phyloP scores from a whole-genome alignment of 1,140 invertebrate genomes.

The Anagrus nilaparvatae region DNA sequence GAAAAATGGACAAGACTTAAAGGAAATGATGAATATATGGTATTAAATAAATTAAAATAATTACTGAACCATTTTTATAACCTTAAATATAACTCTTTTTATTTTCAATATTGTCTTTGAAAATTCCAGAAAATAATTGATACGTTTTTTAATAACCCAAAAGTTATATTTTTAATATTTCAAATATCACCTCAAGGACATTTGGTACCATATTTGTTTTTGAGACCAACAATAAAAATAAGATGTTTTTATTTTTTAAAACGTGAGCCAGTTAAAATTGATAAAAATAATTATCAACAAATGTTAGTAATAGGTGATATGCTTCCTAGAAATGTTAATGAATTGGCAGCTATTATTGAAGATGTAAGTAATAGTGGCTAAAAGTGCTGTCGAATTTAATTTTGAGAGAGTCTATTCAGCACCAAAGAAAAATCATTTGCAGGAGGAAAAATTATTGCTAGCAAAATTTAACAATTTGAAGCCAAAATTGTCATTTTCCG shows the following conservation, averaged over 20 bases:
- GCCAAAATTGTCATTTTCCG: too few species aligned
- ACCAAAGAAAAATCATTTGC: neutral
- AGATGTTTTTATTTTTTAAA: constrained; percentile 58
- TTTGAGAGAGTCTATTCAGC: neutral
- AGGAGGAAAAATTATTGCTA: neutral
- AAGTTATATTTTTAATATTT: constrained; percentile 44
- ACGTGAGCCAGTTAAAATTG: constrained; percentile 40
- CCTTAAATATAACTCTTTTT: constrained; percentile 2
- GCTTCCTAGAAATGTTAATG: constrained; percentile 65
- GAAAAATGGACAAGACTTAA: constrained; percentile 73
- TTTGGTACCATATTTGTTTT: constrained; percentile 32
- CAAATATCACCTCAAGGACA: constrained; percentile 42
- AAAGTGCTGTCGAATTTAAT: neutral
- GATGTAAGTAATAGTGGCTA: constrained; percentile 45
- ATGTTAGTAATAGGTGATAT: constrained; percentile 70
- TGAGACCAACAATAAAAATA: constrained; percentile 39
- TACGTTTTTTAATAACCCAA: constrained; percentile 52
- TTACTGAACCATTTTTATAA: neutral
- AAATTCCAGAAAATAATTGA: constrained; percentile 43
- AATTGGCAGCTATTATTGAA: constrained; percentile 66
- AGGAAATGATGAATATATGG: constrained; percentile 52
- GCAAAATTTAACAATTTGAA: neutral
- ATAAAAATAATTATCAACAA: constrained; percentile 44
- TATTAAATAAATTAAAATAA: constrained; percentile 17
- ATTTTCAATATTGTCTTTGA: neutral